Conservation (phyloP, 2,888 invertebrate genomes). For the Silvanus unidentatus region DNA sequence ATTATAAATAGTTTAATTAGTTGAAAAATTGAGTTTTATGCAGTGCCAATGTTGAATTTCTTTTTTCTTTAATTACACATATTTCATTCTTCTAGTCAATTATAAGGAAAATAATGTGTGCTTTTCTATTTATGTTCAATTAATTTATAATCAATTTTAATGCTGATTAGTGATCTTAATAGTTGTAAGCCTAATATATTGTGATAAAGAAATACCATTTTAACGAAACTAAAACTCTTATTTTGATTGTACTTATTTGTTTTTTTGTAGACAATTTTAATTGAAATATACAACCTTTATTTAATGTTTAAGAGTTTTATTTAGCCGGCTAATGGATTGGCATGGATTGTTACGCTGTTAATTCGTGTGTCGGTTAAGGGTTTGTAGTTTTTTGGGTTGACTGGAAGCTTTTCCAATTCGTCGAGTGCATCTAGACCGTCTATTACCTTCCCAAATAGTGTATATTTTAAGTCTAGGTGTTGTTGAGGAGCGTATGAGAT, state of each 20-base stretch:
- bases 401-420: conserved; percentile 89
- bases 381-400: conserved; percentile 87
- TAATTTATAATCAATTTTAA: too few relatives aligned
- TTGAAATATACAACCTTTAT: conserved; percentile 3
- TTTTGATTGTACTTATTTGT: conserved; percentile 1
- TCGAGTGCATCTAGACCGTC: conserved; percentile 96
- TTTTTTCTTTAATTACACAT: too few relatives aligned
- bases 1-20: too few relatives aligned
- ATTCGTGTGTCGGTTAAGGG: conserved; percentile 84
- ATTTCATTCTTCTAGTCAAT: too few relatives aligned
- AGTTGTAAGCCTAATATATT: not conserved
- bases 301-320: conserved; percentile 5
- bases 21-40: too few relatives aligned
- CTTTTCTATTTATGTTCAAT: too few relatives aligned
- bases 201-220: conserved; percentile 7
- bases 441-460: conserved; percentile 93
- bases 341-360: conserved; percentile 89
- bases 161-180: too few relatives aligned
- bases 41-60: too few relatives aligned
- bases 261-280: conserved; percentile 1
- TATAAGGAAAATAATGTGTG: too few relatives aligned
- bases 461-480: conserved; percentile 94
- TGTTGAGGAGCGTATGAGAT: conserved; percentile 91
- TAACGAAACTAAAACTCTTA: not conserved
- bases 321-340: conserved; percentile 89